Base-by-base conservation (phyloP, 2,113 vertebrate genomes). In the Bucco capensis region DNA sequence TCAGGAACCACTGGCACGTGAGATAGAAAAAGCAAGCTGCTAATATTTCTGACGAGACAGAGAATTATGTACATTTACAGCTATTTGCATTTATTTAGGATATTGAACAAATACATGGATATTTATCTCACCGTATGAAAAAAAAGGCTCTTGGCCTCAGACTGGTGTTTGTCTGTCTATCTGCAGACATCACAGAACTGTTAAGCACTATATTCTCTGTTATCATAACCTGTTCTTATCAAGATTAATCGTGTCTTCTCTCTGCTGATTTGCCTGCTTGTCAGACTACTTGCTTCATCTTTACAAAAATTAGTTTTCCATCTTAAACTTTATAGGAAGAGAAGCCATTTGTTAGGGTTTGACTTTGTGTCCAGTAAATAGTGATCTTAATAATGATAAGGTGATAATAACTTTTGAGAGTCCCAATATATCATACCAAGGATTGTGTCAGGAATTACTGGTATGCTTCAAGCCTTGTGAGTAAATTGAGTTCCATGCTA, bases 171-270 rank as follows among this genome's bases (percentile, higher is more conserved):
- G 38, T 84, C 70, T 82, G 8, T 49, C 40, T 74, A 81, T 90
- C 80, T 86, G 42, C 70, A 84, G 42, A 24, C 44, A 83, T 86
- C 83, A 88, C 31, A 38, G 69, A 81, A 94, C 22, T 66, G 70
- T 93, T 87, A 94, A 93, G 74, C 84, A 65, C 71, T 81, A 16
- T 81, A 16, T 92, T 93, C 58, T 21, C 54, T 93, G 92, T 90
- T 94, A 89, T 94, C 62, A 86, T 90, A 91, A 94, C 74, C 73
- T 60, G 25, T 57, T 65, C 65, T 83, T 96, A 93, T 89, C 78
- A 70, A 72, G 50, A 46, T 42, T 23, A 58, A 91, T 92, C 82
- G 93, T 80, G 83, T 86, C 76, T 88, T 56, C 33, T 77, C 44
- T 67, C 37, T 76, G 42, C 33, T 6, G 3, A 79, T 89, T 95